Conservation (phyloP, 2,113 vertebrate species). For the Mastomys natalensis region DNA sequence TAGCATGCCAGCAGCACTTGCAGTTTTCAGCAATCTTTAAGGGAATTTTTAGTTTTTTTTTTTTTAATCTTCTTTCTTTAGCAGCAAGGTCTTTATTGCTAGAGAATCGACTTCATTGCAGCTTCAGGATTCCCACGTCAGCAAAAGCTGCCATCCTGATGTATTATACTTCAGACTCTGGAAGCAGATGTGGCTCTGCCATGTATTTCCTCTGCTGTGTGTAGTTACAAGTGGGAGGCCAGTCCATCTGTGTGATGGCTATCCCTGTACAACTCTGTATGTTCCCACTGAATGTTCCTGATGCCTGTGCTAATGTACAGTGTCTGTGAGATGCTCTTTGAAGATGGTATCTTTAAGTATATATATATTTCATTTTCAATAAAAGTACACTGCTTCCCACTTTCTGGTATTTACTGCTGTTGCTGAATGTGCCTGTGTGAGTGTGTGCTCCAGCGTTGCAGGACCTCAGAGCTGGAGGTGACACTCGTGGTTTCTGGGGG, state of each 20-base stretch:
- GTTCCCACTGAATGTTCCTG: slow-evolving; percentile 84
- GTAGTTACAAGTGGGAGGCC: slow-evolving; percentile 77
- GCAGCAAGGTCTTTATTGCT: slow-evolving; percentile 81
- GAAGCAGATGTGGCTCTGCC: slow-evolving; percentile 78
- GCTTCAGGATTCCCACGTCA: slow-evolving; percentile 75
- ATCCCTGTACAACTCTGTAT: slow-evolving; percentile 83
- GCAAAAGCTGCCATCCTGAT: slow-evolving; percentile 81
- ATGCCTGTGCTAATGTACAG: slow-evolving; percentile 86
- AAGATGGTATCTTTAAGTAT: slow-evolving; percentile 81
- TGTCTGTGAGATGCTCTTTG: slow-evolving; percentile 87
- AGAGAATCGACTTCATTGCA: slow-evolving; percentile 80
- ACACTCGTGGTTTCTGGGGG: slow-evolving; percentile 83
- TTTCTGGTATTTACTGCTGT: slow-evolving; percentile 86
- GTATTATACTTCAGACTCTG: slow-evolving; percentile 81
- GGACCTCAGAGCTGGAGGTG: slow-evolving; percentile 84
- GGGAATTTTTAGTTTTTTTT: slow-evolving; percentile 56
- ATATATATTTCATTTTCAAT: slow-evolving; percentile 82
- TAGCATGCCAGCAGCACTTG: slow-evolving; percentile 58
- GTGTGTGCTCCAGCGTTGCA: slow-evolving; percentile 78
- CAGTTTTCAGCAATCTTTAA: slow-evolving; percentile 69
- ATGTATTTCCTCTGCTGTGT: slow-evolving; percentile 81
- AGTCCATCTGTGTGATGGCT: slow-evolving; percentile 81
- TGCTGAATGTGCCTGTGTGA: slow-evolving; percentile 85
- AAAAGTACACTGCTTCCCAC: slow-evolving; percentile 85
- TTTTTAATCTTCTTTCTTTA: slow-evolving; percentile 78